Evolutionary conservation across 1,140 invertebrate species (phyloP).

Genomic region (Macrobrachium rosenbergii): DNA sequence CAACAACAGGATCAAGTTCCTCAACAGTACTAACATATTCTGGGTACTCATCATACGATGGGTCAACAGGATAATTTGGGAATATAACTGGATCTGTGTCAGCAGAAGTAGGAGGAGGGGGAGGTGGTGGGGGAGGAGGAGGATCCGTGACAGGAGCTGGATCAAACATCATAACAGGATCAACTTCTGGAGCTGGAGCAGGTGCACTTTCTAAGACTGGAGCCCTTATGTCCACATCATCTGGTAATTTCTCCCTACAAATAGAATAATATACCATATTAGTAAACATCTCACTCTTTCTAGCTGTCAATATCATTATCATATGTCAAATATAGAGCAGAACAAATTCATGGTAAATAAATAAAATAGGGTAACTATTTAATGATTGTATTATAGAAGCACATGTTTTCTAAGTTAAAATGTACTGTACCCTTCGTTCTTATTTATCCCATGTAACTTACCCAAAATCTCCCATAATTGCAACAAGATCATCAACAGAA

Average conservation of each 20-base stretch:
- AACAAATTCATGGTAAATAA: too few species aligned
- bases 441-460: not conserved
- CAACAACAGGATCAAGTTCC: too few species aligned
- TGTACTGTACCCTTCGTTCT: not conserved
- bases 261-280: not conserved
- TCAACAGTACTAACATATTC: too few species aligned
- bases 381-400: not conserved
- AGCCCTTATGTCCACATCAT: not conserved
- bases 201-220: not conserved
- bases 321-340: too few species aligned
- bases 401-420: not conserved
- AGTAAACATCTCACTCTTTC: not conserved
- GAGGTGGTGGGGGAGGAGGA: not conserved
- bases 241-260: not conserved
- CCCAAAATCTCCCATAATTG: constrained; percentile 10
- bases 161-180: not conserved
- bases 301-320: too few species aligned
- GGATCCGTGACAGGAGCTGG: constrained; percentile 2
- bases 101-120: not conserved
- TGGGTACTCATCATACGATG: too few species aligned
- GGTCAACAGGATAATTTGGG: not conserved
- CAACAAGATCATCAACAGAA: not conserved
- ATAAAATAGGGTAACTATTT: too few species aligned
- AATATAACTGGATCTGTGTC: not conserved
- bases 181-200: not conserved